Percentiles rank a stretch among this genome's conserved stretches.
Conservation (phyloP, 2,113 vertebrate species). For the Hypanus sabinus region DNA sequence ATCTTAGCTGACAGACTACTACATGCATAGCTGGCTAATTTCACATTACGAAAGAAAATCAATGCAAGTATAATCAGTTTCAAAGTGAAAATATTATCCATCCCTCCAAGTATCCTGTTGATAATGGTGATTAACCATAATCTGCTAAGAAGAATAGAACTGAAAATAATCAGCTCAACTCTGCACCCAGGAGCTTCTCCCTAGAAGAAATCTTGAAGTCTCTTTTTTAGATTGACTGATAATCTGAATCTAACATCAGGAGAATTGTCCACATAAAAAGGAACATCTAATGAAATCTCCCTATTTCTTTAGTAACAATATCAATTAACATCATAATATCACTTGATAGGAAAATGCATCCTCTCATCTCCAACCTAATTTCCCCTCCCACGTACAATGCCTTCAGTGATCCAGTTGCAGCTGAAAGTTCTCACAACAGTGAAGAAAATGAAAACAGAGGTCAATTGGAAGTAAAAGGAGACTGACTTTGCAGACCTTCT, state of each 20-base stretch:
- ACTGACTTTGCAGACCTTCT: neutral
- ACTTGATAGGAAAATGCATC: neutral
- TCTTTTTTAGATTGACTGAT: neutral
- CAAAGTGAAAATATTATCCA: neutral
- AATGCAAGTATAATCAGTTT: neutral
- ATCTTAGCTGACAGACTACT: neutral
- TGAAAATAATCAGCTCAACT: neutral
- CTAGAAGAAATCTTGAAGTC: neutral
- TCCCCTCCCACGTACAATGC: neutral
- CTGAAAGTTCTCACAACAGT: neutral
- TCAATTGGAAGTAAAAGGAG: neutral
- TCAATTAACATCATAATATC: neutral
- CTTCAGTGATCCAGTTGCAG: neutral
- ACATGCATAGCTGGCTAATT: neutral
- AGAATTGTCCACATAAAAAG: neutral
- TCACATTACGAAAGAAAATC: neutral
- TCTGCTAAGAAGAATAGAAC: neutral
- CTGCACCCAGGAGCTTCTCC: neutral
- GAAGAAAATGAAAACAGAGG: slow-evolving; percentile 19
- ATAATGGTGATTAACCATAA: neutral
- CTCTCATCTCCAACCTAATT: neutral
- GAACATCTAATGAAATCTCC: neutral
- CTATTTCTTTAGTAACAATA: neutral
- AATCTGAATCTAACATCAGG: neutral
- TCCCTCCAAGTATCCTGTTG: neutral